These are phyloP conservation scores for Saccostrea cuccullata DNA, from an alignment of 1,140 invertebrate genomes.

Conservation along the genomic window DNA sequence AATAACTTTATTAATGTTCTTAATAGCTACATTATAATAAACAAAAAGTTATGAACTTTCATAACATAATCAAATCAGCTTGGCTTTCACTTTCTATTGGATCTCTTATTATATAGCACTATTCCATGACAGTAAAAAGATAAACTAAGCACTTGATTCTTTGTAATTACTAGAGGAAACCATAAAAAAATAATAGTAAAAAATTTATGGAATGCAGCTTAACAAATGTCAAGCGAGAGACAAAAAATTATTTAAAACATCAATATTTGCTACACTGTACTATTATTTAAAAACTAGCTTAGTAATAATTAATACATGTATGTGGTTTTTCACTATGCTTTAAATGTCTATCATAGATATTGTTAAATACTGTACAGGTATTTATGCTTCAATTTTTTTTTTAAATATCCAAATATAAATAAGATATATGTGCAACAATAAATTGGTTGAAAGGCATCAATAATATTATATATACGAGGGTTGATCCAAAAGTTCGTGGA, in stretches of 20 bases:
- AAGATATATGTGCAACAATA: neutral
- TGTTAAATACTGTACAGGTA: neutral
- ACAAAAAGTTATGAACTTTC: no score
- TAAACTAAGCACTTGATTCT: neutral
- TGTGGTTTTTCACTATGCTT: neutral
- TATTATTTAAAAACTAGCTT: neutral
- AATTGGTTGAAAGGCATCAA: no score
- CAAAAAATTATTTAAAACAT: neutral
- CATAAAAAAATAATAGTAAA: slow-evolving; percentile 12
- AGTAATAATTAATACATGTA: no score
- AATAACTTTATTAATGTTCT: neutral
- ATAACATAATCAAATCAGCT: neutral
- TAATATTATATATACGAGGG: no score
- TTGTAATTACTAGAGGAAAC: neutral
- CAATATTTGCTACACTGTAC: neutral
- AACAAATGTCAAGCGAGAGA: neutral
- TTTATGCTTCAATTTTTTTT: neutral
- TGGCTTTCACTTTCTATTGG: neutral
- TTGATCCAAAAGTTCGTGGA: no score
- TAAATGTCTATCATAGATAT: no score
- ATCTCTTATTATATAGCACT: neutral
- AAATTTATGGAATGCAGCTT: neutral
- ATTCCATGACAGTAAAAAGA: neutral
- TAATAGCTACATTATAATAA: no score
- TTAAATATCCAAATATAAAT: neutral